These are phyloP conservation scores for Scomberomorus guttatus DNA, from an alignment of 2,797 vertebrate genomes.

Conservation along the genomic window DNA sequence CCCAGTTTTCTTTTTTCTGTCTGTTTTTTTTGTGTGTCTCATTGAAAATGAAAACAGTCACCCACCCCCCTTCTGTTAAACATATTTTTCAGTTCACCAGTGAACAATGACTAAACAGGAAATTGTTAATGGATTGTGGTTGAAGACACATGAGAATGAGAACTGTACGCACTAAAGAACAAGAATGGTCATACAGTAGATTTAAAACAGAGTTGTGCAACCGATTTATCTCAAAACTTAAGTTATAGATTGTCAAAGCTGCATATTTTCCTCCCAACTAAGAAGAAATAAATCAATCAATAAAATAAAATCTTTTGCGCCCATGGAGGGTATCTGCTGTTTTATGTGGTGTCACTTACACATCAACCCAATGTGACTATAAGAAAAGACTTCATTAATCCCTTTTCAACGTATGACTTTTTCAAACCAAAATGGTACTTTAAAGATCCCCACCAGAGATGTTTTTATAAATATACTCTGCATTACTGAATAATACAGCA, in stretches of 20 bases:
- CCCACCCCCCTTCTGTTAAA: background rate
- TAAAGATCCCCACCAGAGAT: too few relatives aligned
- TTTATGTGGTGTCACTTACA: background rate
- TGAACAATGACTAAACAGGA: conserved; percentile 14
- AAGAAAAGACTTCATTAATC: too few relatives aligned
- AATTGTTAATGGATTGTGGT: conserved; percentile 19
- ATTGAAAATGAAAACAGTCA: background rate
- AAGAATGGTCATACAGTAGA: background rate
- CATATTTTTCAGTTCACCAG: background rate
- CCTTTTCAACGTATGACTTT: too few relatives aligned
- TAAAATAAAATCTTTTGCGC: background rate
- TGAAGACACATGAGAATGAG: conserved; percentile 1
- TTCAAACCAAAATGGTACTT: too few relatives aligned
- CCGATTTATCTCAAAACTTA: background rate
- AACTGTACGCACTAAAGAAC: background rate
- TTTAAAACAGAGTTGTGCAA: background rate
- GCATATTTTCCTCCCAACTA: background rate
- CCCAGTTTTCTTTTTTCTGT: background rate
- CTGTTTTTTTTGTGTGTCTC: too few relatives aligned
- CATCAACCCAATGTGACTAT: too few relatives aligned
- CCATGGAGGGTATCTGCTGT: background rate
- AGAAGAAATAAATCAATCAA: background rate
- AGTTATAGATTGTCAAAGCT: background rate
- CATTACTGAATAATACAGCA: too few relatives aligned
- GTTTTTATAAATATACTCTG: too few relatives aligned